These are phyloP conservation scores for Tridacna gigas DNA, from an alignment of 2,888 invertebrate species.

Conservation along the genomic window DNA sequence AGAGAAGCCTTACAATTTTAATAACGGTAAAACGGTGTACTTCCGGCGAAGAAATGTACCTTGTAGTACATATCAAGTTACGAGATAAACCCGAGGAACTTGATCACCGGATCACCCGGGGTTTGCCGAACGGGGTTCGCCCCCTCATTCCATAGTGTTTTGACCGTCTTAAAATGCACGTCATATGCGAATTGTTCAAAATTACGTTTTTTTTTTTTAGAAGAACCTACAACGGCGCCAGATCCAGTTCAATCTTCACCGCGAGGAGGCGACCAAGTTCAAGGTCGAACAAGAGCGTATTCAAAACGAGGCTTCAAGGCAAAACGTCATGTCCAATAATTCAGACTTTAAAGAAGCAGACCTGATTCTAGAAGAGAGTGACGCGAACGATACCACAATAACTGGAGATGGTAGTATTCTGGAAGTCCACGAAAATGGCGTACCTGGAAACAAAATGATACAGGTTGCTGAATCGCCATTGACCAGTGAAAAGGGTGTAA, in stretches of 20 bases:
- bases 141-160: too few species aligned
- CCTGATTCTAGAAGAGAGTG: neutral
- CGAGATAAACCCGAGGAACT: too few species aligned
- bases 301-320: slow-evolving; percentile 25
- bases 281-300: slow-evolving; percentile 36
- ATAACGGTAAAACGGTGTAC: too few species aligned
- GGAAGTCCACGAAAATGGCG: too few species aligned
- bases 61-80: too few species aligned
- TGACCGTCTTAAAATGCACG: too few species aligned
- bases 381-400: neutral
- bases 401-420: neutral
- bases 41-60: too few species aligned
- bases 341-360: neutral
- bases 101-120: too few species aligned
- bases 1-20: too few species aligned
- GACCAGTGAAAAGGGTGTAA: neutral
- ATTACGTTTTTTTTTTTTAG: slow-evolving; percentile 1
- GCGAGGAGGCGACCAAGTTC: slow-evolving; percentile 41
- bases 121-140: too few species aligned
- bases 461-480: neutral
- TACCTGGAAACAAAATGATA: neutral
- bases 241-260: slow-evolving; percentile 41
- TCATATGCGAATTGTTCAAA: too few species aligned
- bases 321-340: neutral
- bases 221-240: slow-evolving; percentile 37